Evolutionary conservation across 92 coral and sea anemone species (phyloP).

Genomic region (Phenganax subtilis): DNA sequence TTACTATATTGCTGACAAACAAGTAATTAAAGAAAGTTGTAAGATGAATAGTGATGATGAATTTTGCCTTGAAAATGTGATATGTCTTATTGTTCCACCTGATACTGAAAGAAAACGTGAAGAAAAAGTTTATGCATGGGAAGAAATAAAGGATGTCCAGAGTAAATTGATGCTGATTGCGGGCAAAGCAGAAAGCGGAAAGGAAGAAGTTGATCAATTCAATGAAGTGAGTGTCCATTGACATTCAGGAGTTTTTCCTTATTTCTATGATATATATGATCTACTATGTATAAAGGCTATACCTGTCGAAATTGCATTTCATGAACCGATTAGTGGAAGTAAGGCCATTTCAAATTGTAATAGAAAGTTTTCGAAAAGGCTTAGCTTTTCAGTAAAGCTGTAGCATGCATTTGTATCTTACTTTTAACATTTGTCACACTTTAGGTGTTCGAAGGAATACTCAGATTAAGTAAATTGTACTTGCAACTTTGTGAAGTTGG

Average conservation of each 20-base stretch:
- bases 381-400: too few relatives aligned
- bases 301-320: too few relatives aligned
- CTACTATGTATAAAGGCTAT: too few relatives aligned
- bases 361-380: too few relatives aligned
- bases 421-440: not conserved
- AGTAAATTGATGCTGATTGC: slow-evolving; percentile 93
- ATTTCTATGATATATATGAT: too few relatives aligned
- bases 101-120: slow-evolving; percentile 24
- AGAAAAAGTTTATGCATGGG: slow-evolving; percentile 50
- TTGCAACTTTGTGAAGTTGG: slow-evolving; percentile 61
- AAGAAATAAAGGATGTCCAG: slow-evolving; percentile 77
- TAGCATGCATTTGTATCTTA: too few relatives aligned
- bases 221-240: slow-evolving; percentile 50
- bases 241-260: too few relatives aligned
- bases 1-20: slow-evolving; percentile 34
- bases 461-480: slow-evolving; percentile 54
- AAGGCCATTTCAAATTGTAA: too few relatives aligned
- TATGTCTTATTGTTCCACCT: slow-evolving; percentile 37
- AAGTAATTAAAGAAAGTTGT: not conserved
- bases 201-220: slow-evolving; percentile 74
- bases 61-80: slow-evolving; percentile 2
- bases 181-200: slow-evolving; percentile 67
- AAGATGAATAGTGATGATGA: not conserved
- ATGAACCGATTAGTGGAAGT: too few relatives aligned
- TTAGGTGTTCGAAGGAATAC: slow-evolving; percentile 52